Conservation (phyloP, 2,888 invertebrate species). For the Clitarchus hookeri region DNA sequence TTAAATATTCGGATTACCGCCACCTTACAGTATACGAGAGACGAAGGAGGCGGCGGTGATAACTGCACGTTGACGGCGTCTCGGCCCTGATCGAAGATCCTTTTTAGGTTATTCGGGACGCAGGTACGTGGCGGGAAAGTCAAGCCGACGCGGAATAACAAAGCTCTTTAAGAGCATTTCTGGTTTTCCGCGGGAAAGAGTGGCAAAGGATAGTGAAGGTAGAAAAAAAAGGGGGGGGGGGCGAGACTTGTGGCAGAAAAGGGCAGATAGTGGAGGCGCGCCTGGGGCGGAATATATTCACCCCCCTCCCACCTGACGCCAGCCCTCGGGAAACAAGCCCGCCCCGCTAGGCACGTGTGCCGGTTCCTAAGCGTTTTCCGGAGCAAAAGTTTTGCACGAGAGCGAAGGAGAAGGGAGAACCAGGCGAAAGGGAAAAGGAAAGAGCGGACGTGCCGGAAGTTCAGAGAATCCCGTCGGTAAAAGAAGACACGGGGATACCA, state of each 20-base stretch:
- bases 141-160: not conserved
- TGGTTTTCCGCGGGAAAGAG: not conserved
- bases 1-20: no score
- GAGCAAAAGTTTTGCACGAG: not conserved
- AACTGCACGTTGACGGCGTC: not conserved
- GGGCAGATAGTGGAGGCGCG: not conserved
- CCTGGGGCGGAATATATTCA: no score
- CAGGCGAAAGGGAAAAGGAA: no score
- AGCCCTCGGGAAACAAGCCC: not conserved
- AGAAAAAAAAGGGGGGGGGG: no score
- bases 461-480: no score
- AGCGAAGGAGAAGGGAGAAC: not conserved
- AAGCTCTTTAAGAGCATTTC: conserved; percentile 12
- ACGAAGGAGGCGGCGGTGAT: not conserved
- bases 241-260: no score
- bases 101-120: not conserved
- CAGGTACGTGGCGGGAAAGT: not conserved
- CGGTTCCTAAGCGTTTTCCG: not conserved
- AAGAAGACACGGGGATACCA: no score
- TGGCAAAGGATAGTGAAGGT: no score
- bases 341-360: not conserved
- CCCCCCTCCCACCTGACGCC: not conserved
- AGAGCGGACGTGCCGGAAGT: no score
- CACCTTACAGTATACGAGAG: no score
- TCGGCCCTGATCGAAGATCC: not conserved